phyloP scores from a whole-genome alignment of 2,113 vertebrate species.

The Ellobius talpinus region DNA sequence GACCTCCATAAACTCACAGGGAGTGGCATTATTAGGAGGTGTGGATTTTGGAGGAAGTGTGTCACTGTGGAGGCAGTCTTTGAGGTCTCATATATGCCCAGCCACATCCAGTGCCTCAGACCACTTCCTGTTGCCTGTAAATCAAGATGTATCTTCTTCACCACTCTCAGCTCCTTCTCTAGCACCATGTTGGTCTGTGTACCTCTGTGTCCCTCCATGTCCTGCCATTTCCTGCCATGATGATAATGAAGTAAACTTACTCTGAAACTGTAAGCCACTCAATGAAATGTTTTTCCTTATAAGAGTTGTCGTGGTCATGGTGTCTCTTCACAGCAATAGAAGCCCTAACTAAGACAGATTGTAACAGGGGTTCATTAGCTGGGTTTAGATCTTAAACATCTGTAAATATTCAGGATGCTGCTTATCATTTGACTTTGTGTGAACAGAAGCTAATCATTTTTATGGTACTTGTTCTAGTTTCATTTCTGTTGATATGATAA shows the following conservation, averaged over 20 bases:
- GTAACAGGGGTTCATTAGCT: not conserved
- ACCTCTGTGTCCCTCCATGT: too few species aligned
- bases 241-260: not conserved
- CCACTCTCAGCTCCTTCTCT: not conserved
- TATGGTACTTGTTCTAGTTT: not conserved
- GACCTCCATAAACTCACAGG: not conserved
- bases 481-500: not conserved
- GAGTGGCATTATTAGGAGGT: not conserved
- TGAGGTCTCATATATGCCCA: not conserved
- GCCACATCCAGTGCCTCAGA: not conserved
- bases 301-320: not conserved
- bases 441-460: not conserved
- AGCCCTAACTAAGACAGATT: not conserved
- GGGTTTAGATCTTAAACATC: not conserved
- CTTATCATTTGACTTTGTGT: not conserved
- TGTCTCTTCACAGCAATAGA: not conserved
- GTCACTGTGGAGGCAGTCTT: not conserved
- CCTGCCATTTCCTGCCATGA: not conserved
- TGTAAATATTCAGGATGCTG: not conserved
- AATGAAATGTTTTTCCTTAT: not conserved
- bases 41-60: not conserved
- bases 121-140: not conserved
- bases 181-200: not conserved
- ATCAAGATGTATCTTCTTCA: not conserved
- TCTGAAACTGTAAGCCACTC: not conserved